These are phyloP conservation scores for Plemyria rubiginata DNA, from an alignment of 2,888 invertebrate genomes.

Conservation along the genomic window DNA sequence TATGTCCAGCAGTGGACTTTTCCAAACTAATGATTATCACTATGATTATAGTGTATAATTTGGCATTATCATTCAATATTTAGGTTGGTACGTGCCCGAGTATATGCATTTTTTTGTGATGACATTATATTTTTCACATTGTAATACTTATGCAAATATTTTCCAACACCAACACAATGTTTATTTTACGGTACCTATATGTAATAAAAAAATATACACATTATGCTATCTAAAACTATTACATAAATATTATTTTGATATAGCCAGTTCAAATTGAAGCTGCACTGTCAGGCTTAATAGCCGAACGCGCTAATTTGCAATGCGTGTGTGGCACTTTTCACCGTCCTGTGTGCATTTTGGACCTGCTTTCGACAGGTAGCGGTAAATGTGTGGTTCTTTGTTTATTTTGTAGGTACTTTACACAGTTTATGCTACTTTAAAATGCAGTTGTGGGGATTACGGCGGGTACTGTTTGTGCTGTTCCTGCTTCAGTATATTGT, in stretches of 20 bases:
- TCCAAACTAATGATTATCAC: too few species aligned
- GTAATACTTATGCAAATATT: too few species aligned
- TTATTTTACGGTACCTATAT: too few species aligned
- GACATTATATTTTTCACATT: too few species aligned
- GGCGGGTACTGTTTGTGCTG: slow-evolving; percentile 13
- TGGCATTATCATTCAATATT: too few species aligned
- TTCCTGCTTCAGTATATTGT: slow-evolving; percentile 3
- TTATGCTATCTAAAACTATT: too few species aligned
- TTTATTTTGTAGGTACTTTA: slow-evolving; percentile 48
- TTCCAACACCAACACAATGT: too few species aligned
- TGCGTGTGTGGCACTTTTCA: slow-evolving; percentile 67
- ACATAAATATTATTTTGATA: not conserved
- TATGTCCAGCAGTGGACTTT: too few species aligned
- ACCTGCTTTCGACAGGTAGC: slow-evolving; percentile 62
- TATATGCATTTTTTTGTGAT: too few species aligned
- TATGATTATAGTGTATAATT: too few species aligned
- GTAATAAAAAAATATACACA: too few species aligned
- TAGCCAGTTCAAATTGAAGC: slow-evolving; percentile 15
- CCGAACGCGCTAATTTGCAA: slow-evolving; percentile 72
- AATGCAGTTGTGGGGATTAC: slow-evolving; percentile 41
- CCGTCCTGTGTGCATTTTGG: slow-evolving; percentile 49
- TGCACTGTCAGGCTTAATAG: slow-evolving; percentile 58
- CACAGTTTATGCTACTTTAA: slow-evolving; percentile 30
- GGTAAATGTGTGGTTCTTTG: slow-evolving; percentile 52
- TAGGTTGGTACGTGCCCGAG: too few species aligned